Percentiles rank a stretch among this genome's conserved stretches.
phyloP scores from a whole-genome alignment of 2,888 invertebrate species.

The Thysanoteuthis rhombus region DNA sequence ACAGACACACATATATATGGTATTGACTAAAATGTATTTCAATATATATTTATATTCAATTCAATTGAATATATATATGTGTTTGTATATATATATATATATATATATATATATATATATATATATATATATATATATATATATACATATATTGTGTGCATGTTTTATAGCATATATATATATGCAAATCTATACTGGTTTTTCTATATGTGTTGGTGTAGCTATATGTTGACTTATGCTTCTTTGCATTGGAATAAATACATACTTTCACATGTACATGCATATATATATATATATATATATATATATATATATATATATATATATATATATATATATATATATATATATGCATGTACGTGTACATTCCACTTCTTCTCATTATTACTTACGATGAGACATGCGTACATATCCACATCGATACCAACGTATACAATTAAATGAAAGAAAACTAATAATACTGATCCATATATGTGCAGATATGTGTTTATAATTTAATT shows the following conservation, averaged over 20 bases:
- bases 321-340: conserved; percentile 25
- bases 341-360: background rate
- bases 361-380: background rate
- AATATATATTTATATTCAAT: background rate
- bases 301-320: conserved; percentile 31
- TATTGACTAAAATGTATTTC: background rate
- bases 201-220: background rate
- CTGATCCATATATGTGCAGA: too few species aligned
- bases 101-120: background rate
- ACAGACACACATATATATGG: background rate
- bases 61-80: background rate
- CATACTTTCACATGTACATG: background rate
- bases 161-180: background rate
- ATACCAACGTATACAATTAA: too few species aligned
- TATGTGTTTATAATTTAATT: background rate
- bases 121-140: background rate
- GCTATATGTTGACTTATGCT: too few species aligned
- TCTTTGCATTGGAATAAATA: too few species aligned
- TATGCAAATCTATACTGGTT: background rate
- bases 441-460: too few species aligned
- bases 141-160: background rate
- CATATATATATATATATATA: background rate
- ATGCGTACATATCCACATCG: too few species aligned
- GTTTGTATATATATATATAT: background rate
- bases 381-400: too few species aligned